Conservation (phyloP, 2,888 invertebrate genomes). For the Sturmia bella region DNA sequence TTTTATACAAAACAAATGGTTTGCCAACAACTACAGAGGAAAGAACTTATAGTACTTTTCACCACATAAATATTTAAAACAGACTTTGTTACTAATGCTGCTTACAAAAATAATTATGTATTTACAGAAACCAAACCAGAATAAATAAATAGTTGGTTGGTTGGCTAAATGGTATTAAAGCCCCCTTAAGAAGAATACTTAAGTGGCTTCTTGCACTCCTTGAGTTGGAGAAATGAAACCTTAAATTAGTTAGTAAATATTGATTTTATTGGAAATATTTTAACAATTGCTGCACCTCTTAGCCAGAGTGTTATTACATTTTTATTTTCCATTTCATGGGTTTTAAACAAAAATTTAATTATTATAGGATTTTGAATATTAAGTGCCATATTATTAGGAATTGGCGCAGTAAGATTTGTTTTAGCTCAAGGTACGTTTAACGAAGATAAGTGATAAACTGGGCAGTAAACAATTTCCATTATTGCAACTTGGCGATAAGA, state of each 20-base stretch:
- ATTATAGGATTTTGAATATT: too few relatives aligned
- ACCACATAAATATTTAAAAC: background rate
- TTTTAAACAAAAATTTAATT: too few relatives aligned
- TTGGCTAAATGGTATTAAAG: conserved; percentile 20
- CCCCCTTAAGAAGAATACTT: conserved; percentile 1
- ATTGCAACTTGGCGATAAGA: too few relatives aligned
- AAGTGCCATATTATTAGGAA: too few relatives aligned
- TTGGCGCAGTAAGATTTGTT: too few relatives aligned
- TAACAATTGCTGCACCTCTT: background rate
- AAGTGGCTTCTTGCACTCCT: conserved; percentile 3
- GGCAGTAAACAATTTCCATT: too few relatives aligned
- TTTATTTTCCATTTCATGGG: too few relatives aligned
- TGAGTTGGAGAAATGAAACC: conserved; percentile 2
- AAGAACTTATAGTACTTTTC: conserved; percentile 2
- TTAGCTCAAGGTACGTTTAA: too few relatives aligned
- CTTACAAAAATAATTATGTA: conserved; percentile 50
- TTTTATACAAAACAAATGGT: conserved; percentile 39
- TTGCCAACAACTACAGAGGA: conserved; percentile 4
- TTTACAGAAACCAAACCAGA: conserved; percentile 30
- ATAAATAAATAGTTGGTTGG: conserved; percentile 34
- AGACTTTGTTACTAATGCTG: conserved; percentile 25
- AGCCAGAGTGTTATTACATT: too few relatives aligned
- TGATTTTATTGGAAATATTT: background rate
- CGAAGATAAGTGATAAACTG: too few relatives aligned
- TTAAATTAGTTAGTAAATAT: conserved; percentile 39